A percentile compares a stretch with the other conserved stretches of the same genome.
These are phyloP conservation scores for Seriola quinqueradiata DNA, from an alignment of 2,113 vertebrate species.

Conservation along the genomic window DNA sequence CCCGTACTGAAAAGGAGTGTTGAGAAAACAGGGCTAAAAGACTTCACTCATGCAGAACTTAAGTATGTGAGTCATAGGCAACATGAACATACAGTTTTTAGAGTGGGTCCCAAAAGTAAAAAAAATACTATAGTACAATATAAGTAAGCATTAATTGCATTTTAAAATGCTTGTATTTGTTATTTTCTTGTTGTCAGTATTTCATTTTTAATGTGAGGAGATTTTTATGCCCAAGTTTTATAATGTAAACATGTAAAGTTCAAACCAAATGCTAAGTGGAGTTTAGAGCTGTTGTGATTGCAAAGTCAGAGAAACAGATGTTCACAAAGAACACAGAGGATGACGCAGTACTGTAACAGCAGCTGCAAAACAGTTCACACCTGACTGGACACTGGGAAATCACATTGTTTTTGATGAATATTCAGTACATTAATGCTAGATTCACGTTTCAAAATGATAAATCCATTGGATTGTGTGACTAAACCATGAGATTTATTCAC, in stretches of 20 bases:
- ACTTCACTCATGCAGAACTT: constrained; percentile 66
- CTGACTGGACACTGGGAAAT: neutral
- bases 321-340: no score
- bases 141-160: neutral
- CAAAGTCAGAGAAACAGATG: neutral
- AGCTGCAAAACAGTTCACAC: neutral
- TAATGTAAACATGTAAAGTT: neutral
- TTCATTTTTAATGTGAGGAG: neutral
- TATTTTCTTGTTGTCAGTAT: neutral
- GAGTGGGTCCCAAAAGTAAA: neutral
- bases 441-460: neutral
- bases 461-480: neutral
- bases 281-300: neutral
- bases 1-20: constrained; percentile 64
- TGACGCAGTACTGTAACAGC: neutral
- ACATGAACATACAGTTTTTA: constrained; percentile 5
- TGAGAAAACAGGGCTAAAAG: constrained; percentile 67
- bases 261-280: neutral
- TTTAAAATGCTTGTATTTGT: neutral
- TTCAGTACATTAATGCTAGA: neutral
- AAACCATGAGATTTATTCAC: neutral
- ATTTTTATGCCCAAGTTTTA: neutral
- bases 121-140: no score
- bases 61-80: constrained; percentile 38
- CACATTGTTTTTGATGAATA: neutral